Evolutionary conservation across 2,113 vertebrate species (phyloP).

Genomic region (Microtus pennsylvanicus): DNA sequence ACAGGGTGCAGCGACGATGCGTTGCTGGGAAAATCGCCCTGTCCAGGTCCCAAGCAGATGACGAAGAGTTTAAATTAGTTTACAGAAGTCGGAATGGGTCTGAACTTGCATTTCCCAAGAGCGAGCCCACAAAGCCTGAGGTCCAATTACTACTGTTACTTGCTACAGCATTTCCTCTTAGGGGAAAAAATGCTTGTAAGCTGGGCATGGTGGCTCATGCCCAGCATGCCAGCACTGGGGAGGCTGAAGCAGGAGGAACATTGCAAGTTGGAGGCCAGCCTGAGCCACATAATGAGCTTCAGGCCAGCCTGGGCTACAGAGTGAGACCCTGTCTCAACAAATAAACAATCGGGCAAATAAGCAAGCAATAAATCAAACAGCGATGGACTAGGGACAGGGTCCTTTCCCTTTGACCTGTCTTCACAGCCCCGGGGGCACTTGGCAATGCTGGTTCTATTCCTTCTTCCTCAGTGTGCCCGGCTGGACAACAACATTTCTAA

Average conservation of each 20-base stretch:
- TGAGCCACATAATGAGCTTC: neutral
- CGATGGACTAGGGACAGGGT: neutral
- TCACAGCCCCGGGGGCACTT: fast-evolving
- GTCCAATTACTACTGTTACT: neutral
- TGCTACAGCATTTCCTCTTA: neutral
- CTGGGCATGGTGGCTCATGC: neutral
- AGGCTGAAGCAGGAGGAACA: neutral
- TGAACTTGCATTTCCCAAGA: constrained; percentile 46
- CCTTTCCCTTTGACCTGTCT: neutral
- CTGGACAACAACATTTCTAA: constrained; percentile 63
- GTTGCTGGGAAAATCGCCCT: constrained; percentile 59
- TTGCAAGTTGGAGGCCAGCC: neutral
- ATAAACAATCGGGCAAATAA: neutral
- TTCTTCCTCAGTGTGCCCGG: constrained; percentile 75
- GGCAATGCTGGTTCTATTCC: neutral
- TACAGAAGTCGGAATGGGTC: constrained; percentile 60
- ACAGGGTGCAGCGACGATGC: constrained; percentile 40
- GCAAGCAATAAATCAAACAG: neutral
- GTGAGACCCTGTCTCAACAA: neutral
- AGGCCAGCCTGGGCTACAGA: neutral
- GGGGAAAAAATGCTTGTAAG: neutral
- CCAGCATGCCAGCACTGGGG: neutral
- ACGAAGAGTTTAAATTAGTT: constrained; percentile 65
- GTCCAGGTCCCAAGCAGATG: constrained; percentile 53
- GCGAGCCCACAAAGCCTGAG: neutral